These are phyloP conservation scores for Drosophila varians DNA, from an alignment of 1,140 invertebrate genomes.

Conservation along the genomic window DNA sequence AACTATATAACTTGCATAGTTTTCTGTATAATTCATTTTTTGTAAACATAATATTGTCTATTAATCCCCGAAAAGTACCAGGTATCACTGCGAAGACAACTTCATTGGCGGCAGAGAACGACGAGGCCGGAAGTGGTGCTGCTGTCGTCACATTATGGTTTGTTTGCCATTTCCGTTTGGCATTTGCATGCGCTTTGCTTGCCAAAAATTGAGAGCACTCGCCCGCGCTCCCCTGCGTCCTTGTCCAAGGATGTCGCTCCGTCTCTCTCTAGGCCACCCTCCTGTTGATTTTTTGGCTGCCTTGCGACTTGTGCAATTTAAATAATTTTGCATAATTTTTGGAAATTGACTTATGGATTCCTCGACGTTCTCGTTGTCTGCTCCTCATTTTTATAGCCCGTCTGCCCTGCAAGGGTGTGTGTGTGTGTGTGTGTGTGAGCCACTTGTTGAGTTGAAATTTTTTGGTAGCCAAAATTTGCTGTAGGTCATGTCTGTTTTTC, in stretches of 20 bases:
- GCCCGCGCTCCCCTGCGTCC: slow-evolving; percentile 1
- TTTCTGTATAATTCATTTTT: too few species aligned
- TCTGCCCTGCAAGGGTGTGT: background rate
- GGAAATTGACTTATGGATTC: slow-evolving; percentile 83
- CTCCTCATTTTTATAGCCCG: slow-evolving; percentile 69
- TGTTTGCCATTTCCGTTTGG: slow-evolving; percentile 80
- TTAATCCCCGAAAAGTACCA: background rate
- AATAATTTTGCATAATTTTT: slow-evolving; percentile 83
- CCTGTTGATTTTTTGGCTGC: slow-evolving; percentile 66
- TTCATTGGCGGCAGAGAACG: slow-evolving; percentile 47
- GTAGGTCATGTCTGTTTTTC: slow-evolving; percentile 76
- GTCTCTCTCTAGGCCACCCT: slow-evolving; percentile 18
- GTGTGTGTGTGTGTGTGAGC: slow-evolving; percentile 27
- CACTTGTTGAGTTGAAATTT: slow-evolving; percentile 65
- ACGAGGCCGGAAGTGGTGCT: slow-evolving; percentile 61
- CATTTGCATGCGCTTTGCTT: slow-evolving; percentile 74
- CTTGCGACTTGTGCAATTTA: slow-evolving; percentile 69
- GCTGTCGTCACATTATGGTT: slow-evolving; percentile 80
- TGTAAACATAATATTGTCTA: background rate
- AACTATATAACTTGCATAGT: too few species aligned
- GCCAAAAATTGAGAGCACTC: slow-evolving; percentile 42
- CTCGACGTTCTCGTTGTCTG: slow-evolving; percentile 49
- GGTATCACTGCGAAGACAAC: slow-evolving; percentile 27
- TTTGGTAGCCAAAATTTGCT: slow-evolving; percentile 54
- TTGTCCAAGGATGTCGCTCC: slow-evolving; percentile 7